Evolutionary conservation across 2,888 invertebrate genomes (phyloP).

Genomic region (Punctoribates punctum): DNA sequence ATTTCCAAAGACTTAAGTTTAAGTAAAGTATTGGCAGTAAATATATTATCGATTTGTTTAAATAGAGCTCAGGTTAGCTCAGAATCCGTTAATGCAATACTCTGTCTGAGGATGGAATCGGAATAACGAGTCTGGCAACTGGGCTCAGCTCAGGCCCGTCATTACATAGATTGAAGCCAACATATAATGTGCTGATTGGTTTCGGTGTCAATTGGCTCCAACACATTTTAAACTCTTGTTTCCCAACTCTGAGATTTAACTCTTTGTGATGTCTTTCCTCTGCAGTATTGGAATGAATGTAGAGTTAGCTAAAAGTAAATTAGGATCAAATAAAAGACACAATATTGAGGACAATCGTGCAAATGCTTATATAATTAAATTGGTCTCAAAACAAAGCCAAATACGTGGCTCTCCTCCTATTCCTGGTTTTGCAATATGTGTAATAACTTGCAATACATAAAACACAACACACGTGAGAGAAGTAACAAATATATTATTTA

Average conservation of each 20-base stretch:
- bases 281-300: neutral
- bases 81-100: neutral
- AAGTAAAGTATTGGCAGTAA: neutral
- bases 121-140: too few relatives aligned
- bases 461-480: neutral
- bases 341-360: constrained; percentile 24
- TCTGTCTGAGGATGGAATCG: too few relatives aligned
- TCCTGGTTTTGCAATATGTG: neutral
- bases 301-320: neutral
- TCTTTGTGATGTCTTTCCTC: neutral
- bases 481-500: neutral
- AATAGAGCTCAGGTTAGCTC: neutral
- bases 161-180: too few relatives aligned
- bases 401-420: neutral
- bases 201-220: too few relatives aligned
- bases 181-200: too few relatives aligned
- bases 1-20: neutral
- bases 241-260: neutral
- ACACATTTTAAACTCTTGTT: neutral
- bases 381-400: neutral
- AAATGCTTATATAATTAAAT: constrained; percentile 14
- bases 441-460: neutral
- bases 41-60: neutral
- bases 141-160: too few relatives aligned
- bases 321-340: neutral